Base-by-base conservation (phyloP, 2,888 invertebrate species). In the Acrobasis consociella region DNA sequence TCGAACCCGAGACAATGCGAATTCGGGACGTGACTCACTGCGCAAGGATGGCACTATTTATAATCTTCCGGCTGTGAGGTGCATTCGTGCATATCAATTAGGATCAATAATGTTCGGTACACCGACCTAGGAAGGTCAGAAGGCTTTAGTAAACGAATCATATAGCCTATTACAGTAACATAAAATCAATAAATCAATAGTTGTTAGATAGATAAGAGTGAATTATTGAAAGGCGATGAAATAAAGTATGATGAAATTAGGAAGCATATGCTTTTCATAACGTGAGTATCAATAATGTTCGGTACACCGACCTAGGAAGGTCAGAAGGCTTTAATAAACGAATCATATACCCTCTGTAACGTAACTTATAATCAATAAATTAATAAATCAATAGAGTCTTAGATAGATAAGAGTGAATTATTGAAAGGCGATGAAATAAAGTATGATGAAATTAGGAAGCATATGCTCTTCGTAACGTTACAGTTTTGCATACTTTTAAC, bases 71-170 rank as follows among this genome's bases (percentile, higher is more conserved):
- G 69, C 72, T 72, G 71, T 71, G 75, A 69, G 69, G 74, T 72
- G 73, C 75, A 72, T 71, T 49, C 67, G 72, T 76, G 81, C 82
- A 82, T 83, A 72, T 75, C 77, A 80, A 83, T 79, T 66, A 65
- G 49, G 37, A 37, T 50, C 49, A 50, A 38, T 50, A 49, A 49
- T 31, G 15, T 52, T 37, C 37, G 37, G 49, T 59, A 56, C 39
- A 61, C 60, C 64, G 22, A 56, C 55, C 55, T 55, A 5, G 42
- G 56, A 17, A 56, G 56, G 42, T 42, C 42, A 17, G 13, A 11
- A 39, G 39, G 16, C 3, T 5, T 42, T 46, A n/a, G n/a, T 2
- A 5, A 46, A 13, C 2, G 46, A 46, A 1, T n/a, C 1, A 13
- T 46, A 42, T 31, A 5, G 7, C 0, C 8, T 31, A 8, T 31